Evolutionary conservation across 2,888 invertebrate genomes (phyloP).

Genomic region (Andrena flavipes): DNA sequence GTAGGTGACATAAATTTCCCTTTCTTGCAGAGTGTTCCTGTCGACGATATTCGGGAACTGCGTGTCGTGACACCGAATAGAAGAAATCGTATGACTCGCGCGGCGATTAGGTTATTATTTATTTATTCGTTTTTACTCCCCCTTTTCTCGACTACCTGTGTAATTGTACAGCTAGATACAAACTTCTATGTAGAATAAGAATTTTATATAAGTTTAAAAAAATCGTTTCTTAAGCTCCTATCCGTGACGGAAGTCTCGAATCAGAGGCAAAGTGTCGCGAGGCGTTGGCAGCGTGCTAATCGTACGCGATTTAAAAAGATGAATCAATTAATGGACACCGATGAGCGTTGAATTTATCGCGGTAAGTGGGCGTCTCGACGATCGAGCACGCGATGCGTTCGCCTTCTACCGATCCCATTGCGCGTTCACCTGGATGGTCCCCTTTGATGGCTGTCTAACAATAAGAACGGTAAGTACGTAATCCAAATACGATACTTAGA

Average conservation of each 20-base stretch:
- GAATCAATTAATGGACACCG: constrained; percentile 19
- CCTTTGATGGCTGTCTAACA: no score
- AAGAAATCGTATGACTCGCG: background rate
- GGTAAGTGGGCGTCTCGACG: background rate
- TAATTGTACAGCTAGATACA: constrained; percentile 18
- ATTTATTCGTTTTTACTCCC: constrained; percentile 29
- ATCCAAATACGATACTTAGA: no score
- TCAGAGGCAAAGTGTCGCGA: background rate
- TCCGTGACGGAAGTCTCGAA: background rate
- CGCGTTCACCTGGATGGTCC: no score
- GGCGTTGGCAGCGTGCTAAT: constrained; percentile 37
- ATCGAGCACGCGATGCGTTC: no score
- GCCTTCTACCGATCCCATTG: no score
- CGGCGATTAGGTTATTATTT: constrained; percentile 10
- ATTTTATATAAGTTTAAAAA: constrained; percentile 34
- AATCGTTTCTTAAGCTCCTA: constrained; percentile 18
- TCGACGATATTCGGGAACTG: constrained; percentile 56
- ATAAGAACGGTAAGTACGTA: no score
- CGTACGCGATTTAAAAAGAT: constrained; percentile 29
- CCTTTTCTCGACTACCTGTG: constrained; percentile 11
- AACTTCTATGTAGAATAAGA: constrained; percentile 34
- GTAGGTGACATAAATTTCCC: background rate
- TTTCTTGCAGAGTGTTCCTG: constrained; percentile 48
- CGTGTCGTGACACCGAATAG: constrained; percentile 19
- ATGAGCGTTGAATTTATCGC: constrained; percentile 19